These are phyloP conservation scores for Dinocampus coccinellae DNA, from an alignment of 2,888 invertebrate genomes.

Conservation along the genomic window DNA sequence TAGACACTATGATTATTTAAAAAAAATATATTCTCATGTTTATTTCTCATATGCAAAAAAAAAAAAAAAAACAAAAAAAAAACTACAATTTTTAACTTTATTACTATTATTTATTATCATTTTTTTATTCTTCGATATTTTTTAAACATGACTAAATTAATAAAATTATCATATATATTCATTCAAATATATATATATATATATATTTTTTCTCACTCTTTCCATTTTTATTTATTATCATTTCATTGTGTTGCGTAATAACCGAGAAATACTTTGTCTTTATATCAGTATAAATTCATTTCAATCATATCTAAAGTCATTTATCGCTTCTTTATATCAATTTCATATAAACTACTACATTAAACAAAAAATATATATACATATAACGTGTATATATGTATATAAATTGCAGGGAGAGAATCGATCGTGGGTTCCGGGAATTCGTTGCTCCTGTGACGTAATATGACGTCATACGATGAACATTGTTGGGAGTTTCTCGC, in stretches of 20 bases:
- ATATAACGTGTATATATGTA: background rate
- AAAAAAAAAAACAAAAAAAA: too few relatives aligned
- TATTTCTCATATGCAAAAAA: too few relatives aligned
- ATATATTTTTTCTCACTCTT: too few relatives aligned
- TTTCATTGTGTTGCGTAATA: background rate
- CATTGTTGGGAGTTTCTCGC: conserved; percentile 13
- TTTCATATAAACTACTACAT: background rate
- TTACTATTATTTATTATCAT: too few relatives aligned
- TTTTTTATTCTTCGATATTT: too few relatives aligned
- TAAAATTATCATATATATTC: too few relatives aligned
- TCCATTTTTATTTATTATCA: background rate
- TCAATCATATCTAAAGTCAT: background rate
- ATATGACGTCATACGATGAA: conserved; percentile 46
- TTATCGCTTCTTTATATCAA: background rate
- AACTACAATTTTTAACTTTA: too few relatives aligned
- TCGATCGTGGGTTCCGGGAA: conserved; percentile 48
- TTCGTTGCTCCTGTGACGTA: conserved; percentile 48
- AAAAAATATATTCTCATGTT: background rate
- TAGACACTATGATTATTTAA: too few relatives aligned
- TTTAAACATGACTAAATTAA: too few relatives aligned
- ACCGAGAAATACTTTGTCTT: background rate
- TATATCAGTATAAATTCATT: background rate
- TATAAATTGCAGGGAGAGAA: conserved; percentile 28
- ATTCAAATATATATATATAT: too few relatives aligned
- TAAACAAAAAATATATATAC: background rate